These are phyloP conservation scores for Pygoscelis antarcticus DNA, from an alignment of 2,113 vertebrate species.

Conservation along the genomic window DNA sequence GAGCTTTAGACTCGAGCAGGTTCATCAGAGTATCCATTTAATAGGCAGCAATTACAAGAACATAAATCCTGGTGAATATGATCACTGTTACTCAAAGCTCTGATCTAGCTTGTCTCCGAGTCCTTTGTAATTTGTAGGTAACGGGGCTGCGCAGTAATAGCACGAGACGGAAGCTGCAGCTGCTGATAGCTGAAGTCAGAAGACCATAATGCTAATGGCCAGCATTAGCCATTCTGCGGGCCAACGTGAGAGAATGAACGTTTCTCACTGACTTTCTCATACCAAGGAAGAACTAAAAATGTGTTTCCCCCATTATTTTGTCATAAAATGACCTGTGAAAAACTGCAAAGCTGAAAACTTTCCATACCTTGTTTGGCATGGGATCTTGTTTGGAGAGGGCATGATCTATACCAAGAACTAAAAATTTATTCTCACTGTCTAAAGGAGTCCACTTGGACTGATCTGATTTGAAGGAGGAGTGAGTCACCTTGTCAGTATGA, in stretches of 20 bases:
- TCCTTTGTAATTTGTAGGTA: neutral
- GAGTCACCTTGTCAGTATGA: neutral
- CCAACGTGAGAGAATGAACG: accelerated
- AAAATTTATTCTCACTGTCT: neutral
- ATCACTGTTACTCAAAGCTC: neutral
- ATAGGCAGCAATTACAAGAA: neutral
- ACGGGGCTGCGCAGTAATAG: neutral
- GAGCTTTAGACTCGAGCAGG: neutral
- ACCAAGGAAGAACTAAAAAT: neutral
- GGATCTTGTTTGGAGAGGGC: neutral
- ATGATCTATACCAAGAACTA: neutral
- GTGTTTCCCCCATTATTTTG: neutral
- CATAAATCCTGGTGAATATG: neutral
- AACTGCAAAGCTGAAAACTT: neutral
- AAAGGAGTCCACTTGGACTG: neutral
- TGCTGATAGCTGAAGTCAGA: neutral
- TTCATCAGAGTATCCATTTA: neutral
- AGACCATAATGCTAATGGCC: neutral
- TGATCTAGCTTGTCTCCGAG: neutral
- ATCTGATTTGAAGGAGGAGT: neutral
- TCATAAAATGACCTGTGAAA: neutral
- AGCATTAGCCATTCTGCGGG: neutral
- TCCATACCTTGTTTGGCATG: neutral
- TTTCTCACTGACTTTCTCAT: neutral
- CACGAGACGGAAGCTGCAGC: neutral